Percentiles rank a stretch among this genome's conserved stretches.
These are phyloP conservation scores for Cephalopholis sonnerati DNA, from an alignment of 2,113 vertebrate species.

Conservation along the genomic window DNA sequence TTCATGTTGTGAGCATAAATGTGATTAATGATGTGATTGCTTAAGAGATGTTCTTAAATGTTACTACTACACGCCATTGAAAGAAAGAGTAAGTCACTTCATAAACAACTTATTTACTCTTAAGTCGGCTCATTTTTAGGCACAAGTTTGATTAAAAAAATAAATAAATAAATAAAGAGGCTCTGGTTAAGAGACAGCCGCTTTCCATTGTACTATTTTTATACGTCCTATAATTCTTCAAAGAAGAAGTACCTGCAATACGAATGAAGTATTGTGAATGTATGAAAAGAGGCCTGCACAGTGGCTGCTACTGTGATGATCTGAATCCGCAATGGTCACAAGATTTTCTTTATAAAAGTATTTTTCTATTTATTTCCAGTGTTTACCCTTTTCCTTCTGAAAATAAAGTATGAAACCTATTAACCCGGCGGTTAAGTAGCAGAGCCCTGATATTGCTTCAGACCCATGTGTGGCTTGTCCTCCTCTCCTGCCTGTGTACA, in stretches of 20 bases:
- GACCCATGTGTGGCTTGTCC: constrained; percentile 76
- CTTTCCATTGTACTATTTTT: too few relatives aligned
- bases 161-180: too few relatives aligned
- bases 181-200: too few relatives aligned
- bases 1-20: background rate
- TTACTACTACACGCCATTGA: too few relatives aligned
- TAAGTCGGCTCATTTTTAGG: too few relatives aligned
- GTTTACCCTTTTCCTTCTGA: constrained; percentile 55
- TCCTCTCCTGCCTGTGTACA: constrained; percentile 73
- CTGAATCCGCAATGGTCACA: constrained; percentile 5
- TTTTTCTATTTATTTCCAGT: constrained; percentile 66
- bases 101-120: too few relatives aligned
- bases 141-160: too few relatives aligned
- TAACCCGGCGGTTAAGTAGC: constrained; percentile 53
- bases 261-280: background rate
- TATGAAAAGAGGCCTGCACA: constrained; percentile 4
- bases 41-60: background rate
- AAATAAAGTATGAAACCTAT: constrained; percentile 71
- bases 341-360: constrained; percentile 22
- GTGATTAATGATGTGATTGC: background rate
- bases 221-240: background rate
- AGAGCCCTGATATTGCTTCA: constrained; percentile 54
- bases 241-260: background rate
- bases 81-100: too few relatives aligned
- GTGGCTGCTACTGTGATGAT: constrained; percentile 28